Conservation (phyloP, 2,113 vertebrate genomes). For the Chloropsis cyanopogon region DNA sequence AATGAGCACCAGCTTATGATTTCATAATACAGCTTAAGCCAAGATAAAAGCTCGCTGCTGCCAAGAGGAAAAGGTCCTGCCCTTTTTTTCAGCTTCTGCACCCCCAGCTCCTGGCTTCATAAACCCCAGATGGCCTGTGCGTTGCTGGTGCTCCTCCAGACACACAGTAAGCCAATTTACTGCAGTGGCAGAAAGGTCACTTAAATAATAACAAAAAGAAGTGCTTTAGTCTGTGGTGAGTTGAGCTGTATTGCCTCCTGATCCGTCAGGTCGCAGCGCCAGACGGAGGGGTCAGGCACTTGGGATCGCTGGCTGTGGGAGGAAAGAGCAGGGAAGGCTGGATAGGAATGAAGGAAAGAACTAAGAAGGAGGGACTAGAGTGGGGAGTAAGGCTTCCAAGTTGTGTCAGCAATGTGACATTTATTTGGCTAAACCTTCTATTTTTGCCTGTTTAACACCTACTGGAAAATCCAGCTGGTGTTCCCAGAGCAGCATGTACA, state of each 20-base stretch:
- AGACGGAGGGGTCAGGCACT: not conserved
- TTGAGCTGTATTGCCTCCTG: not conserved
- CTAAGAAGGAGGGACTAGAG: not conserved
- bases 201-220: not conserved
- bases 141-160: not conserved
- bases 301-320: not conserved
- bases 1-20: not conserved
- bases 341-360: not conserved
- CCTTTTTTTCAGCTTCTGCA: not conserved
- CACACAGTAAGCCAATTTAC: not conserved
- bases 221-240: not conserved
- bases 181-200: not conserved
- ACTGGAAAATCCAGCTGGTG: not conserved
- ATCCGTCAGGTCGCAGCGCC: fast-evolving
- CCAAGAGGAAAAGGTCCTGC: not conserved
- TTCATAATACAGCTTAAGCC: not conserved
- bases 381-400: not conserved
- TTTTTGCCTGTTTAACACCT: not conserved
- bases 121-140: not conserved
- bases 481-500: not conserved
- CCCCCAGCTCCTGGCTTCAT: not conserved
- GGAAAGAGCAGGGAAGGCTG: not conserved
- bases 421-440: not conserved
- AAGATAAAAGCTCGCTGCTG: not conserved
- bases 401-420: not conserved